Base-by-base conservation (phyloP, 2,888 invertebrate species). In the Brachyopa scutellaris region DNA sequence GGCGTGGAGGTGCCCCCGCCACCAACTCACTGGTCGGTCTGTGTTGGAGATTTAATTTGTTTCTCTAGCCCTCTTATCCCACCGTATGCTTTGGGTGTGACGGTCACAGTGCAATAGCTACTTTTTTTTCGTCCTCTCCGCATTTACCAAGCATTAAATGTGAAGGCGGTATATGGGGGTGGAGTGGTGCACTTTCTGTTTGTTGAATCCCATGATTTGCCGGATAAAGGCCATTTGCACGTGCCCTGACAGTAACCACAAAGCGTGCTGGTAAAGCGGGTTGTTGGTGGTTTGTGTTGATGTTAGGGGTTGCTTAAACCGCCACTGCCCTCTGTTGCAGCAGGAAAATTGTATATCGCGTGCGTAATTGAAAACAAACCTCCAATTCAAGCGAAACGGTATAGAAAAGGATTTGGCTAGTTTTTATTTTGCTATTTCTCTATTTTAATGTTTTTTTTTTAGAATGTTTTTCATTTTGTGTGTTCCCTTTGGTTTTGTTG, bases 331-430 rank as follows among this genome's bases (percentile, higher is more conserved):
- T 13, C 13, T 21, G 57, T 11, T 42, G 53, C 47, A 19, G 36
- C 31, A 45, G 47, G 59, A 76, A 69, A 74, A 64, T n/a, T 49
- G 45, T 66, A 76, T 66, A 70, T 72, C 64, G 82, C 72, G 77
- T 82, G 82, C 82, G 77, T 82, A 82, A 77, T 82, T 82, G 82
- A 82, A 82, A 82, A 77, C 70, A 77, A 82, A 66, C 61, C 55
- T 61, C 55, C 53, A 29, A 66, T 42, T 57, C 77, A 47, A 61
- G 66, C 40, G 59, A 59, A 70, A 76, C 69, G 45, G 45, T 69
- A 70, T 76, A 80, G 74, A 82, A 80, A 66, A 82, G 70, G 66
- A 61, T 66, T 77, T 70, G 61, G 38, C 66, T 67, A 61, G 73
- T 45, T 36, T 49, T 67, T 67, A 23, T 66, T 51, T 51, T 55